Percentiles rank a stretch among this genome's conserved stretches.
phyloP scores from a whole-genome alignment of 2,888 invertebrate genomes.

The Oscheius onirici region DNA sequence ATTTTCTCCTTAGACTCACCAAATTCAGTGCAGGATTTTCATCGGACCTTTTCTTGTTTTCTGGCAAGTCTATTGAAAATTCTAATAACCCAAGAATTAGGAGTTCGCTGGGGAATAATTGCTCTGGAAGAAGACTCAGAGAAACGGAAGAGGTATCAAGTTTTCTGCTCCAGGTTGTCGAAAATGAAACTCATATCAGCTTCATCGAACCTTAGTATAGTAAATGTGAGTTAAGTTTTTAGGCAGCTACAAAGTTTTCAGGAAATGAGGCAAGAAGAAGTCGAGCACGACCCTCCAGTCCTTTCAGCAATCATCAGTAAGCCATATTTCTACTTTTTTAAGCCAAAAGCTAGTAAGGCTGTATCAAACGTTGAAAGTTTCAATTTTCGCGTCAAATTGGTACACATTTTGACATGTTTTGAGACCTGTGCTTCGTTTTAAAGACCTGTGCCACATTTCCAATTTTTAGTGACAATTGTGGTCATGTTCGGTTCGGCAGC shows the following conservation, averaged over 20 bases:
- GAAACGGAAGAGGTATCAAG: constrained; percentile 12
- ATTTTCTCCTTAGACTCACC: constrained; percentile 78
- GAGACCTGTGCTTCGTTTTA: too few relatives aligned
- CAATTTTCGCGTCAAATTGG: too few relatives aligned
- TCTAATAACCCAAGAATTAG: constrained; percentile 5
- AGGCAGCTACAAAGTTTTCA: not conserved
- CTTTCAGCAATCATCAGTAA: constrained; percentile 51
- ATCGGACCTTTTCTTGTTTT: constrained; percentile 41
- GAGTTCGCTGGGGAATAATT: constrained; percentile 29
- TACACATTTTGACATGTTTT: too few relatives aligned
- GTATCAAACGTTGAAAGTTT: too few relatives aligned
- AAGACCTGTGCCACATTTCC: too few relatives aligned
- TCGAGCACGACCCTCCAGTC: constrained; percentile 61
- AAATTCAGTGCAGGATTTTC: constrained; percentile 38
- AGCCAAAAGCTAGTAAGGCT: too few relatives aligned
- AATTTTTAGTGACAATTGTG: constrained; percentile 81
- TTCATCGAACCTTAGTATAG: constrained; percentile 10
- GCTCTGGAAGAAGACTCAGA: constrained; percentile 32
- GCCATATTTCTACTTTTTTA: not conserved
- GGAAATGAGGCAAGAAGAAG: constrained; percentile 41
- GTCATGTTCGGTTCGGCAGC: constrained; percentile 88
- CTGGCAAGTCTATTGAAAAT: constrained; percentile 39
- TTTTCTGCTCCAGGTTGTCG: constrained; percentile 16
- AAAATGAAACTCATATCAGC: constrained; percentile 13
- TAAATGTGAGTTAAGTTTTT: not conserved